These are phyloP conservation scores for Euwallacea fornicatus DNA, from an alignment of 1,140 invertebrate species.

Conservation along the genomic window DNA sequence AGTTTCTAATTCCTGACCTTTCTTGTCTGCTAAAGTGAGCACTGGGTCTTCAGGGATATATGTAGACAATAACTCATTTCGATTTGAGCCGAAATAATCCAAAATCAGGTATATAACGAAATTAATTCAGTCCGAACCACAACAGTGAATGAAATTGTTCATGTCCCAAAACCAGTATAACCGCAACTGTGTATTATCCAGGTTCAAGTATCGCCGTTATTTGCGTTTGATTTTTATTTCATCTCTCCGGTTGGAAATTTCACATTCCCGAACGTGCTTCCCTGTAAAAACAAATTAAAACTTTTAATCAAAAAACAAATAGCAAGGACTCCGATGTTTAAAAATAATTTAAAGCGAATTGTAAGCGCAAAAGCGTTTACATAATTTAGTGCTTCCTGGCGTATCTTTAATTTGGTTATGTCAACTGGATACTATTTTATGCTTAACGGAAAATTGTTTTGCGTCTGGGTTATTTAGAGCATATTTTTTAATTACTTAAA, in stretches of 20 bases:
- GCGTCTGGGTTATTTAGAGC: not conserved
- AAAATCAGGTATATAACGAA: too few species aligned
- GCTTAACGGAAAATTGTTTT: slow-evolving; percentile 2
- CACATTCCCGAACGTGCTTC: slow-evolving; percentile 2
- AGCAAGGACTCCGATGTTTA: slow-evolving; percentile 22
- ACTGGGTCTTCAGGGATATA: too few species aligned
- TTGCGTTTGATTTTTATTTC: slow-evolving; percentile 13
- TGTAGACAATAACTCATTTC: too few species aligned
- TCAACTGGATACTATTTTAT: slow-evolving; percentile 14
- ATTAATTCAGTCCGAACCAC: too few species aligned
- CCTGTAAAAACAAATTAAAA: slow-evolving; percentile 18
- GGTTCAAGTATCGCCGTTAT: not conserved
- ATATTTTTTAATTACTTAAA: slow-evolving; percentile 1
- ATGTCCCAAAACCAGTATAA: too few species aligned
- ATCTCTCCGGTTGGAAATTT: not conserved
- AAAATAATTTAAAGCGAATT: slow-evolving; percentile 32
- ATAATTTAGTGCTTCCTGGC: slow-evolving; percentile 22
- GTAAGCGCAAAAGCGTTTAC: slow-evolving; percentile 13
- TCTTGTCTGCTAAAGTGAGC: too few species aligned
- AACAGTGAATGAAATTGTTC: too few species aligned
- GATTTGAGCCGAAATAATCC: too few species aligned
- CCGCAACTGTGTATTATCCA: too few species aligned
- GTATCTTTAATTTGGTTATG: slow-evolving; percentile 29
- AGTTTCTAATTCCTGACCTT: too few species aligned
- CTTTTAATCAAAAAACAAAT: slow-evolving; percentile 28